A percentile compares a stretch with the other conserved stretches of the same genome.
Conservation (phyloP, 1,140 invertebrate genomes). For the Drosophila santomea region DNA sequence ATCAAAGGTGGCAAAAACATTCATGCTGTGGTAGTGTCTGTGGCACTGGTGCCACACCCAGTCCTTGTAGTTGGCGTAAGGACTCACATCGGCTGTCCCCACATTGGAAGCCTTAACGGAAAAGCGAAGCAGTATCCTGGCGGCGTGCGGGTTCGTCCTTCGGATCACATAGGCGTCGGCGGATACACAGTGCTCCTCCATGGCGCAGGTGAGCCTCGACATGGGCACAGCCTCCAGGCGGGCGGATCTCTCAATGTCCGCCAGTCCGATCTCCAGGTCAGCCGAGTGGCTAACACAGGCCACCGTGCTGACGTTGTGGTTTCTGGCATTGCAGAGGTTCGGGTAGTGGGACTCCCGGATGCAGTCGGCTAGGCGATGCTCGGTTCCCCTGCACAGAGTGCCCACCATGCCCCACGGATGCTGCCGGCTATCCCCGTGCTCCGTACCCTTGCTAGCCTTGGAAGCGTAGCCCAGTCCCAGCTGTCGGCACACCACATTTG, state of each 20-base stretch:
- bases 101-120: conserved; percentile 93
- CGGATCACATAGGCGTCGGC: conserved; percentile 92
- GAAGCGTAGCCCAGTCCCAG: conserved; percentile 91
- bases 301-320: conserved; percentile 90
- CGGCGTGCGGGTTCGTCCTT: conserved; percentile 52
- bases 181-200: conserved; percentile 97
- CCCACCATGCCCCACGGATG: conserved; percentile 88
- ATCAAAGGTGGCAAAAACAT: conserved; percentile 98
- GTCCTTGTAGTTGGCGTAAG: conserved; percentile 93
- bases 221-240: conserved; percentile 94
- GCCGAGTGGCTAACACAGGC: conserved; percentile 90
- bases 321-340: conserved; percentile 84
- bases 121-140: conserved; percentile 69
- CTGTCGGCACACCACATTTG: conserved; percentile 92
- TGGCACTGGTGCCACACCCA: conserved; percentile 99
- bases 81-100: conserved; percentile 95
- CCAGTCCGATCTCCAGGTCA: conserved; percentile 93
- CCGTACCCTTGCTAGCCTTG: conserved; percentile 87
- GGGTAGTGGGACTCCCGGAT: conserved; percentile 86
- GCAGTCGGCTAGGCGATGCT: conserved; percentile 89
- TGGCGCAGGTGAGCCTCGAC: conserved; percentile 94
- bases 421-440: conserved; percentile 87
- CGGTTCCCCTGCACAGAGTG: conserved; percentile 91
- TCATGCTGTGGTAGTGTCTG: conserved; percentile 99
- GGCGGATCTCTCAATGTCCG: conserved; percentile 91